A percentile compares a stretch with the other conserved stretches of the same genome.
phyloP scores from a whole-genome alignment of 1,140 invertebrate species.

The Stegodyphus dumicola region DNA sequence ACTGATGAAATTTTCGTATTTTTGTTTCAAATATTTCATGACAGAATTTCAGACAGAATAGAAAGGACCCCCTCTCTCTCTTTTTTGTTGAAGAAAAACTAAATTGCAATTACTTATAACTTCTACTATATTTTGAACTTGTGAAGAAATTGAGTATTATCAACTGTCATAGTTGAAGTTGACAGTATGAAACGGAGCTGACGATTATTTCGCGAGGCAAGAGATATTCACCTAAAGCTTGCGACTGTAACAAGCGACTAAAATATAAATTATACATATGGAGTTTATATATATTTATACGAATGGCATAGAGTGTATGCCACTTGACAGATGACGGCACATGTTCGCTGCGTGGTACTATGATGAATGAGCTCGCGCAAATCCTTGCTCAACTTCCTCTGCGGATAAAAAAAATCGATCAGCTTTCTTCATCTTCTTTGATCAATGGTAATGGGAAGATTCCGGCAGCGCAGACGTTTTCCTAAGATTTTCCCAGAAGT shows the following conservation, averaged over 20 bases:
- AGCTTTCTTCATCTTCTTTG: conserved; percentile 51
- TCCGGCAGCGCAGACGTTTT: conserved; percentile 4
- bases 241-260: neutral
- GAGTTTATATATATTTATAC: conserved; percentile 33
- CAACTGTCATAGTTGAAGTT: too few relatives aligned
- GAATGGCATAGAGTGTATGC: conserved; percentile 24
- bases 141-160: too few relatives aligned
- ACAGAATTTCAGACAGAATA: too few relatives aligned
- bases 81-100: too few relatives aligned
- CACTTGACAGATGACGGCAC: conserved; percentile 44
- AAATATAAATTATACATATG: conserved; percentile 15
- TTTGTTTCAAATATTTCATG: too few relatives aligned
- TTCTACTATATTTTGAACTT: too few relatives aligned
- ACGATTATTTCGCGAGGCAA: too few relatives aligned
- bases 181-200: too few relatives aligned
- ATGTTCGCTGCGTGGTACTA: conserved; percentile 29
- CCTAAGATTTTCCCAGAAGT: conserved; percentile 35
- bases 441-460: conserved; percentile 42
- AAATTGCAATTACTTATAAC: too few relatives aligned
- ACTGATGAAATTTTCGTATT: too few relatives aligned
- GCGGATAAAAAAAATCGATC: conserved; percentile 46
- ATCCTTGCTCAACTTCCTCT: conserved; percentile 44
- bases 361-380: conserved; percentile 50
- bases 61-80: too few relatives aligned
- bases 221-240: neutral